Percentiles rank a stretch among this genome's conserved stretches.
These are phyloP conservation scores for Oryzias javanicus DNA, from an alignment of 2,113 vertebrate genomes.

Conservation along the genomic window DNA sequence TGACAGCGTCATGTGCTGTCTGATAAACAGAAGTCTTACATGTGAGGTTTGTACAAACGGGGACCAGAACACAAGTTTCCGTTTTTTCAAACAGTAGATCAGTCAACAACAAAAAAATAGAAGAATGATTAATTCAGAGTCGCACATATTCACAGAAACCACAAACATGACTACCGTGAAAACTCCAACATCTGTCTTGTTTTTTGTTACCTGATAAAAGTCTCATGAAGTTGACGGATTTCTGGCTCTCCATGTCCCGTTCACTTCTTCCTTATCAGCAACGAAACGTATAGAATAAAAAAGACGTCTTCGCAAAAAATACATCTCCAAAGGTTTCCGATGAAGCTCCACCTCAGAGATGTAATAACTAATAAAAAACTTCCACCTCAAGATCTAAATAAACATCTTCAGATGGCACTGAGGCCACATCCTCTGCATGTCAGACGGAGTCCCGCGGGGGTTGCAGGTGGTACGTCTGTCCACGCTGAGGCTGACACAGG, in stretches of 20 bases:
- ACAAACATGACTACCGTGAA: not conserved
- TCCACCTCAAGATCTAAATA: conserved; percentile 12
- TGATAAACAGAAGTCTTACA: too few relatives aligned
- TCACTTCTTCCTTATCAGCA: conserved; percentile 18
- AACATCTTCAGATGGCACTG: not conserved
- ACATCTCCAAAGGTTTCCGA: not conserved
- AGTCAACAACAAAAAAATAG: too few relatives aligned
- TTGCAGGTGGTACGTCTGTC: conserved; percentile 5
- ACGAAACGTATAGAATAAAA: not conserved
- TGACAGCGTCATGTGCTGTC: too few relatives aligned
- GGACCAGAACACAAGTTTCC: too few relatives aligned
- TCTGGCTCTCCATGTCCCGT: conserved; percentile 47
- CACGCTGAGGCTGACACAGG: conserved; percentile 28
- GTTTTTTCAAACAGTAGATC: not conserved
- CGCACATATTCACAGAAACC: not conserved
- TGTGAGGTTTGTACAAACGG: too few relatives aligned
- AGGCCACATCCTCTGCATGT: not conserved
- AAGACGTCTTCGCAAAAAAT: not conserved
- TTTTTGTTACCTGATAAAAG: conserved; percentile 68
- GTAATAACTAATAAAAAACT: conserved; percentile 4
- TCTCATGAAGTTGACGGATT: conserved; percentile 38
- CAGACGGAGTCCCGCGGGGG: conserved; percentile 4
- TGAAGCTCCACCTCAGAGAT: not conserved
- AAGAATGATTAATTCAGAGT: too few relatives aligned
- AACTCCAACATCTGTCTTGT: not conserved